Conservation (phyloP, 2,888 invertebrate genomes). For the Aphidoletes aphidimyza region DNA sequence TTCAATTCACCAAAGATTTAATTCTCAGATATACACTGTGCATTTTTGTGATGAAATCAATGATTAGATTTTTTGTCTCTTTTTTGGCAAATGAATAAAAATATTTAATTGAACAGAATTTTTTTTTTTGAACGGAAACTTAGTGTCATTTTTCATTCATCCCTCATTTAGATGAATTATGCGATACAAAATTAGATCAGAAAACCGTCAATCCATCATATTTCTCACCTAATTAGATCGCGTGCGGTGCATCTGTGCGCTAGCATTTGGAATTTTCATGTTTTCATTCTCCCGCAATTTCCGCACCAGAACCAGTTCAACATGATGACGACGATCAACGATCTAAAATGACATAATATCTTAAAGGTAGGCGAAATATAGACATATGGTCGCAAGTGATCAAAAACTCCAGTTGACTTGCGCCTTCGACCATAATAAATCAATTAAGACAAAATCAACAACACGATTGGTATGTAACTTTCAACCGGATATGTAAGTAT, state of each 20-base stretch:
- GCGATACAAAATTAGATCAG: not conserved
- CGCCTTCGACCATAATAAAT: not conserved
- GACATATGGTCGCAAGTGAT: not conserved
- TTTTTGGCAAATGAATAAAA: slow-evolving; percentile 21
- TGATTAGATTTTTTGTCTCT: not conserved
- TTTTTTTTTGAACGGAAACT: slow-evolving; percentile 29
- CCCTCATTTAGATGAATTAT: not conserved
- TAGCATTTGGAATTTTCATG: not conserved
- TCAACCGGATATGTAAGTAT: slow-evolving; percentile 9
- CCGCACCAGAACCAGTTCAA: not conserved
- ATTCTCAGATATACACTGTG: not conserved
- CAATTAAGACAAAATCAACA: slow-evolving; percentile 10
- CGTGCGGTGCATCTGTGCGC: slow-evolving; percentile 13
- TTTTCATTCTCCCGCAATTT: not conserved
- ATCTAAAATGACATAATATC: not conserved
- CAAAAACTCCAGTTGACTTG: not conserved
- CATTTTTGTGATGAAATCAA: not conserved
- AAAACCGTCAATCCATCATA: not conserved
- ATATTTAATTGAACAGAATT: not conserved
- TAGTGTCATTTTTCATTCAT: not conserved
- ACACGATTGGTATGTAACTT: slow-evolving; percentile 26
- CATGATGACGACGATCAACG: not conserved
- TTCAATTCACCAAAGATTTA: not conserved
- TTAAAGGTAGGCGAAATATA: not conserved
- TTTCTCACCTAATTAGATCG: slow-evolving; percentile 47